Conservation (phyloP, 2,888 invertebrate species). For the Arrhopalites spinosus region DNA sequence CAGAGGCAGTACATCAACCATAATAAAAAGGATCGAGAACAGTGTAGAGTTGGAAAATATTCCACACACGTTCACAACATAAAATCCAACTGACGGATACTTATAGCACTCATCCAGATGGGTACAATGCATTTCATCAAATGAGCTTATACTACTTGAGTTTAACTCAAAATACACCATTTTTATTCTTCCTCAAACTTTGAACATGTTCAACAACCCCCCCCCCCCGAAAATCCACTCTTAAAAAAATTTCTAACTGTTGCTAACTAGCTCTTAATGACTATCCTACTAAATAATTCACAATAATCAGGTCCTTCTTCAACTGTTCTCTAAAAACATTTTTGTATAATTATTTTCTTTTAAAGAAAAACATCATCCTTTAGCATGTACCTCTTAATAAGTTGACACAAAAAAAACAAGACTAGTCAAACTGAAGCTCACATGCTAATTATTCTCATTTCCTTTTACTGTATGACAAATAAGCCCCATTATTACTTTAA, state of each 20-base stretch:
- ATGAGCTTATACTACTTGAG: conserved; percentile 1
- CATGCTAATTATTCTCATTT: background rate
- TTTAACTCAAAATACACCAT: background rate
- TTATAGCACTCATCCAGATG: conserved; percentile 6
- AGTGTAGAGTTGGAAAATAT: background rate
- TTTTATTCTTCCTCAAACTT: background rate
- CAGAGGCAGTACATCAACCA: background rate
- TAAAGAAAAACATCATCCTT: too few relatives aligned
- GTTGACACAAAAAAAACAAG: too few relatives aligned
- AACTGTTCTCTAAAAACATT: background rate
- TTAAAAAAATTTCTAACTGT: background rate
- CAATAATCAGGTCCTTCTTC: background rate
- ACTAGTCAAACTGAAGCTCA: too few relatives aligned
- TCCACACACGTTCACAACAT: conserved; percentile 4
- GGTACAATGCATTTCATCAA: conserved; percentile 7
- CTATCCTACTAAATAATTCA: background rate
- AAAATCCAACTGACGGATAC: conserved; percentile 8
- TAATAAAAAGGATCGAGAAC: too few relatives aligned
- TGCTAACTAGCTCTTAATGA: background rate
- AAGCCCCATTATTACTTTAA: too few relatives aligned
- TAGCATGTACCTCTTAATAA: too few relatives aligned
- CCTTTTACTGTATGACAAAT: background rate
- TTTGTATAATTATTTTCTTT: too few relatives aligned
- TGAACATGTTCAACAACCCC: background rate
- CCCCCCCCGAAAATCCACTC: background rate